Percentiles rank a stretch among this genome's conserved stretches.
Conservation (phyloP, 2,113 vertebrate genomes). For the Melanostigma gelatinosum region DNA sequence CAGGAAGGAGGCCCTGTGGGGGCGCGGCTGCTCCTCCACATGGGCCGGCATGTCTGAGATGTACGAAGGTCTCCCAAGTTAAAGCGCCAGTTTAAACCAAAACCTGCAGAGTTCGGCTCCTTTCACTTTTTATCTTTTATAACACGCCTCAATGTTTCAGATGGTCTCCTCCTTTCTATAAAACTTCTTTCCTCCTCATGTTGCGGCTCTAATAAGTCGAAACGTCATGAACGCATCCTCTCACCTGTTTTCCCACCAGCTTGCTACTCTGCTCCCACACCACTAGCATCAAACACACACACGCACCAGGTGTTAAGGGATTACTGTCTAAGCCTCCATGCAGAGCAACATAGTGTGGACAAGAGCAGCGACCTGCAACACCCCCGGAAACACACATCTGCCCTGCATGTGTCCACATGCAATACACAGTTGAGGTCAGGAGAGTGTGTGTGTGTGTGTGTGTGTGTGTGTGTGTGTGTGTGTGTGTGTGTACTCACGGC, state of each 20-base stretch:
- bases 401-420: slow-evolving; percentile 22
- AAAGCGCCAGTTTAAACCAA: neutral
- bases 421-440: neutral
- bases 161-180: neutral
- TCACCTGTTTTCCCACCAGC: neutral
- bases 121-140: neutral
- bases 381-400: slow-evolving; percentile 44
- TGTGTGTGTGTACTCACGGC: slow-evolving; percentile 87
- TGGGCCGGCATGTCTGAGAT: slow-evolving; percentile 36
- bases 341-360: slow-evolving; percentile 50
- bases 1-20: slow-evolving; percentile 66
- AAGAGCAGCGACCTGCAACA: slow-evolving; percentile 68
- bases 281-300: slow-evolving; percentile 32
- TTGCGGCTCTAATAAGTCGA: neutral
- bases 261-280: slow-evolving; percentile 15
- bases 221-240: neutral
- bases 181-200: neutral
- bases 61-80: neutral
- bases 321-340: slow-evolving; percentile 71
- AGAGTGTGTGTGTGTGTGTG: neutral
- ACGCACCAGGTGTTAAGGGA: slow-evolving; percentile 55
- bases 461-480: slow-evolving; percentile 23
- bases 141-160: neutral
- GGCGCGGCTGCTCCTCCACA: neutral
- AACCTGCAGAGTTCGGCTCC: neutral